phyloP scores from a whole-genome alignment of 2,113 vertebrate genomes.

The Cyprinodon tularosa region DNA sequence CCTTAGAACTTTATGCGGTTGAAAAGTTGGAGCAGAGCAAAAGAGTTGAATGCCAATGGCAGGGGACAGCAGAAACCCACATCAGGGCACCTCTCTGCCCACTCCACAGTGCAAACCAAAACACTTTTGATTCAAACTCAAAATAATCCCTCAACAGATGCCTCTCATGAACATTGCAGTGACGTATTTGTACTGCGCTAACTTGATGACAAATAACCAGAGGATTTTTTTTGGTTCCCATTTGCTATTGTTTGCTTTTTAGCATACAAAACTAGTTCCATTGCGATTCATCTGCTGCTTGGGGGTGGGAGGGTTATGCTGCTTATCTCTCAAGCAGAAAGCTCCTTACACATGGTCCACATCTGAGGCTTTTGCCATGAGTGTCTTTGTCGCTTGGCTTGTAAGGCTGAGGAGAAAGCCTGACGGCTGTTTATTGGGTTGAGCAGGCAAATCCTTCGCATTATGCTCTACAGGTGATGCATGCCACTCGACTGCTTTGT shows the following conservation, averaged over 20 bases:
- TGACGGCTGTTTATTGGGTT: conserved; percentile 50
- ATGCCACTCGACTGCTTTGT: conserved; percentile 51
- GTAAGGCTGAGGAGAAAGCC: conserved; percentile 49
- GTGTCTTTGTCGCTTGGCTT: conserved; percentile 53
- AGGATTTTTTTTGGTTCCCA: conserved; percentile 59
- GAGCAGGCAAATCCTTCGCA: conserved; percentile 59
- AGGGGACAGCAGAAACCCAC: conserved; percentile 57
- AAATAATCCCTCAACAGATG: conserved; percentile 36
- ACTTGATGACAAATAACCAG: conserved; percentile 75
- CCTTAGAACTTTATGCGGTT: conserved; percentile 52
- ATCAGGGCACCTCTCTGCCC: conserved; percentile 44
- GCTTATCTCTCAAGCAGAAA: conserved; percentile 60
- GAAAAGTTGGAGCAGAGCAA: conserved; percentile 52
- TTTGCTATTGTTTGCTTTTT: conserved; percentile 68
- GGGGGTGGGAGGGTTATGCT: conserved; percentile 36
- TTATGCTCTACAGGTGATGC: conserved; percentile 63
- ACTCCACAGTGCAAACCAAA: conserved; percentile 27
- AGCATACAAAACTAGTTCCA: conserved; percentile 63
- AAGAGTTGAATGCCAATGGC: conserved; percentile 33
- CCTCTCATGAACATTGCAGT: conserved; percentile 32
- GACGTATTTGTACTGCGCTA: conserved; percentile 60
- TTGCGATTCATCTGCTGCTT: conserved; percentile 19
- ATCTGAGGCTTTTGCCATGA: conserved; percentile 60
- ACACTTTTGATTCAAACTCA: conserved; percentile 39
- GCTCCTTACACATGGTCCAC: conserved; percentile 68